Base-by-base conservation (phyloP, 2,888 invertebrate genomes). In the Aleiodes leptofemur region DNA sequence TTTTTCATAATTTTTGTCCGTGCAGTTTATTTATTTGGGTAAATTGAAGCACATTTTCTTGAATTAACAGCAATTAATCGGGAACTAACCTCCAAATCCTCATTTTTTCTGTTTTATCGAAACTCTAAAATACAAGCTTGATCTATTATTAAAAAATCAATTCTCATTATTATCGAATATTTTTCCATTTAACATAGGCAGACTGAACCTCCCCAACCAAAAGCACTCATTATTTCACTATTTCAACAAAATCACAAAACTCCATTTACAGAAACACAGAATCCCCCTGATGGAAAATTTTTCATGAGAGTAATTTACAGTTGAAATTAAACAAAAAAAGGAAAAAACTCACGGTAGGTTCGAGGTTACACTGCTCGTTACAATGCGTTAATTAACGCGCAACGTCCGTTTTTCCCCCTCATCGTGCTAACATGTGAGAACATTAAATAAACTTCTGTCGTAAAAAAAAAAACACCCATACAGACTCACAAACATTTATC, bases 351-450 rank as follows among this genome's bases (percentile, higher is more conserved):
- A 55, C 43, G 43, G 66, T 53, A 76, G 57, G 72, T 77, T 77
- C 77, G 77, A 77, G 75, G 77, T 75, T 43, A 43, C 74, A 77
- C 48, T 61, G 72, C 61, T 72, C 71, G 71, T 29, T 59, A 66
- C 68, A 43, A 43, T 48, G 72, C 69, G 70, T 75, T 77, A 77
- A 77, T 77, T 77, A 77, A 75, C 71, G 73, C 71, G 71, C 38
- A 77, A 71, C 75, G 69, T 61, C 59, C 75, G 66, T 56, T 68
- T 51, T 57, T 56, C 55, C 72, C 59, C 53, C 69, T 38, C 64
- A 6, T 61, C 61, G 11, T 14, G 61, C 23, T 56, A 56, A 29
- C 56, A 16, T 56, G 56, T 61, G 61, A 14, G 61, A 61, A 61
- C 61, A 13, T 61, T 61, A 14, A 38, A 61, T 61, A 61, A 13